A percentile compares a stretch with the other conserved stretches of the same genome.
These are phyloP conservation scores for Perca flavescens DNA, from an alignment of 2,113 vertebrate species.

Conservation along the genomic window DNA sequence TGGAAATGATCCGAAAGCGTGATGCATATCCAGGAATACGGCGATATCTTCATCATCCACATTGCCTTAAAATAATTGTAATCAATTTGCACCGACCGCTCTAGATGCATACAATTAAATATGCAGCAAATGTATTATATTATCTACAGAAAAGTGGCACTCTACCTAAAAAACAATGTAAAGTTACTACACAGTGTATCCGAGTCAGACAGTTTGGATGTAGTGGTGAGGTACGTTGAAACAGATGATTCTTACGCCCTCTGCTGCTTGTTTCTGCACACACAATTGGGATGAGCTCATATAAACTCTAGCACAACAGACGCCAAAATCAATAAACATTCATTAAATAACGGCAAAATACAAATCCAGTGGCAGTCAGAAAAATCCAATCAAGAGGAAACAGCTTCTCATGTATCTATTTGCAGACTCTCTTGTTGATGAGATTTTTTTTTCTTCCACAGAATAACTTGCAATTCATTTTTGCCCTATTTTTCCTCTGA, in stretches of 20 bases:
- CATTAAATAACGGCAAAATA: slow-evolving; percentile 63
- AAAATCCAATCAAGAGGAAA: slow-evolving; percentile 65
- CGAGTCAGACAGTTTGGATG: not conserved
- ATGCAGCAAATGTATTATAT: not conserved
- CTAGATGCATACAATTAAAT: not conserved
- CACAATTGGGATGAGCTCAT: slow-evolving; percentile 19
- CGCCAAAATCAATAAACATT: slow-evolving; percentile 64
- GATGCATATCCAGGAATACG: not conserved
- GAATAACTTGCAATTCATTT: slow-evolving; percentile 72
- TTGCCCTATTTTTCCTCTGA: slow-evolving; percentile 69
- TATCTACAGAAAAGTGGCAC: not conserved
- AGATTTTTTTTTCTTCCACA: slow-evolving; percentile 30
- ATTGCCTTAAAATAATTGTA: not conserved
- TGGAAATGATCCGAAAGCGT: not conserved
- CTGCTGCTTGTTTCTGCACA: slow-evolving; percentile 64
- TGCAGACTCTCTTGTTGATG: slow-evolving; percentile 53
- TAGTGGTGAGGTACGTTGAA: slow-evolving; percentile 16
- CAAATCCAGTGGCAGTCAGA: slow-evolving; percentile 64
- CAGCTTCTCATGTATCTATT: slow-evolving; percentile 58
- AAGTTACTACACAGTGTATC: slow-evolving; percentile 13
- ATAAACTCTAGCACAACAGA: slow-evolving; percentile 38
- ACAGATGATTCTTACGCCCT: slow-evolving; percentile 74
- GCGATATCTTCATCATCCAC: not conserved
- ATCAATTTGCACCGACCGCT: not conserved
- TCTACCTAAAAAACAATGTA: not conserved